These are phyloP conservation scores for Pemphigus obesinymphae DNA, from an alignment of 1,140 invertebrate genomes.

Conservation along the genomic window DNA sequence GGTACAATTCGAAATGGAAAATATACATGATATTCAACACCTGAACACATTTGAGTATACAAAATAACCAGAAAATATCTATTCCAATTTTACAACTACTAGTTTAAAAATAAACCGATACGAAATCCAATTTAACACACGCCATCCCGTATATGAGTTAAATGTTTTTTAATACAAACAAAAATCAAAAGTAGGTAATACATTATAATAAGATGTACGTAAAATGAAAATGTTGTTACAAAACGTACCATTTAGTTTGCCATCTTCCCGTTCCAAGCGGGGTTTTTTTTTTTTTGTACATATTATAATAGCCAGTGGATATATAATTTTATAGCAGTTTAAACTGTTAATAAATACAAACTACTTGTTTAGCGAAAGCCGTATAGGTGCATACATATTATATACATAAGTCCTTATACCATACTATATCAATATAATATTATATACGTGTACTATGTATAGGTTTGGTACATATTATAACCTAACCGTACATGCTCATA, in stretches of 20 bases:
- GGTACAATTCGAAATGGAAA: too few species aligned
- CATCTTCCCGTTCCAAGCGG: not conserved
- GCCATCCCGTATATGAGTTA: not conserved
- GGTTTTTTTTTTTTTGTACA: not conserved
- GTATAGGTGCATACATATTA: not conserved
- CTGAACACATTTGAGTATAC: not conserved
- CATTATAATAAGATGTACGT: too few species aligned
- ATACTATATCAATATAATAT: not conserved
- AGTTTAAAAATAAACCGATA: not conserved
- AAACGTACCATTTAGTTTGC: not conserved
- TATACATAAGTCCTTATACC: not conserved
- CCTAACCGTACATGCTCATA: too few species aligned
- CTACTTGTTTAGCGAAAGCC: not conserved
- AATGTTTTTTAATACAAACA: not conserved
- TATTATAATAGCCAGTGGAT: not conserved
- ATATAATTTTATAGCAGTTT: not conserved
- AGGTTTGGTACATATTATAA: too few species aligned
- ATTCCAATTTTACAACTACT: not conserved
- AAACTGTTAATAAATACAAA: not conserved
- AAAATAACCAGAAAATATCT: not conserved
- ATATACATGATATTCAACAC: too few species aligned
- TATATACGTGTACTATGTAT: too few species aligned
- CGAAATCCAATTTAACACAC: not conserved
- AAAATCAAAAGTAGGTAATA: too few species aligned
- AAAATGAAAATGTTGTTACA: too few species aligned